Evolutionary conservation across 2,113 vertebrate species (phyloP), one percentile per base, ranked within the genome.

Genomic region (zebrafish (Danio rerio)): DNA sequence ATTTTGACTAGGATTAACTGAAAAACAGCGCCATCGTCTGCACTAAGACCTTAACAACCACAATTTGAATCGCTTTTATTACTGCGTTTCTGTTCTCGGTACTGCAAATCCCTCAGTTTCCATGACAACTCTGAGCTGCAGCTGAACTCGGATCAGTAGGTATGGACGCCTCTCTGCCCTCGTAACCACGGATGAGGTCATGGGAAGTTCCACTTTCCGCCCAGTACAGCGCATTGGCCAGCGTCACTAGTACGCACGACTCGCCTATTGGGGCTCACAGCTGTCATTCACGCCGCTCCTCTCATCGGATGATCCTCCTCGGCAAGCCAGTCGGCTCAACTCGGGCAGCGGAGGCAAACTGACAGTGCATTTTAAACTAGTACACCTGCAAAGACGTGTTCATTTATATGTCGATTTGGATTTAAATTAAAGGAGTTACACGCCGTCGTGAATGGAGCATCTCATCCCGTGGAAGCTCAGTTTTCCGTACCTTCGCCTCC

Each of bases 361-460:
- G 18, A 47, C 74, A 16, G 18, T 5, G 31, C 21, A 5, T 15
- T 50, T 31, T 2, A 18, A 58, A 40, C 12, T 15, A 53, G 11
- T 66, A 15, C 76, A 61, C 7, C 2, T 40, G 0, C 6, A 43
- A 9, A 6, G 13, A 21, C 45, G 6, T 47, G 12, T 55, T 77
- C 21, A 66, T 45, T 5, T 13, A 61, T 10, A 49, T n/a, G n/a
- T 12, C 2, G 0, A 11, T 43, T 21, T 66, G 43, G 7, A 18
- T 52, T 81, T 20, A 58, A 40, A 7, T 11, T 4, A 0, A 5
- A 70, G 53, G 49, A 76, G 21, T 72, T 9, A 16, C 72, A 20
- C 50, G 10, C 49, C 71, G 63, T 71, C 78, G 86, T 93, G 88
- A 86, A 94, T 93, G 93, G 93, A 92, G 91, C 82, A 61, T 82